Evolutionary conservation across 2,113 vertebrate species (phyloP).

Genomic region (Centrocercus urophasianus): DNA sequence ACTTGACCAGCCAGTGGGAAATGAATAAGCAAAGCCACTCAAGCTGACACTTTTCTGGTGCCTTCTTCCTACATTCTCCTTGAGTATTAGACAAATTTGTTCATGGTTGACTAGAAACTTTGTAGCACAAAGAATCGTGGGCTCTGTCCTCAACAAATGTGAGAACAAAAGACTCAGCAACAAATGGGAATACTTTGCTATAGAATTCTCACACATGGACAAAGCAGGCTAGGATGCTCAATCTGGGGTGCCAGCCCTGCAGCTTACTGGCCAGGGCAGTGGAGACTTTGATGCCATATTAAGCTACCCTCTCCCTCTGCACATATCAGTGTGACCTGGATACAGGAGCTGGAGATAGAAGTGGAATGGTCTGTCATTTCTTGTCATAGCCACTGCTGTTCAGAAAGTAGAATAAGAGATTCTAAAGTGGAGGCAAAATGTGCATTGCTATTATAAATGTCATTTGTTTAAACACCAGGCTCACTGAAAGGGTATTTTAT

Average conservation of each 20-base stretch:
- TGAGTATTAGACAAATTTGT: neutral
- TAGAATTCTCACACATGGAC: accelerated
- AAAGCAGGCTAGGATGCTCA: neutral
- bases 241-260: neutral
- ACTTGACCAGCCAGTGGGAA: neutral
- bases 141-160: neutral
- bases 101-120: neutral
- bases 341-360: conserved; percentile 30
- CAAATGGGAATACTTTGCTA: neutral
- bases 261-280: neutral
- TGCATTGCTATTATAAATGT: conserved; percentile 62
- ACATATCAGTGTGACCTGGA: conserved; percentile 24
- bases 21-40: neutral
- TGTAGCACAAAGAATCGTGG: neutral
- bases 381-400: conserved; percentile 33
- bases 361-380: conserved; percentile 46
- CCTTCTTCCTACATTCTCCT: neutral
- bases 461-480: conserved; percentile 69
- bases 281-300: neutral
- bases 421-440: conserved; percentile 53
- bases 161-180: neutral
- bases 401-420: conserved; percentile 31
- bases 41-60: neutral
- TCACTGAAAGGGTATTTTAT: conserved; percentile 62
- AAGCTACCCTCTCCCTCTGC: neutral